Conservation (phyloP, 2,113 vertebrate species). For the Mastomys natalensis region DNA sequence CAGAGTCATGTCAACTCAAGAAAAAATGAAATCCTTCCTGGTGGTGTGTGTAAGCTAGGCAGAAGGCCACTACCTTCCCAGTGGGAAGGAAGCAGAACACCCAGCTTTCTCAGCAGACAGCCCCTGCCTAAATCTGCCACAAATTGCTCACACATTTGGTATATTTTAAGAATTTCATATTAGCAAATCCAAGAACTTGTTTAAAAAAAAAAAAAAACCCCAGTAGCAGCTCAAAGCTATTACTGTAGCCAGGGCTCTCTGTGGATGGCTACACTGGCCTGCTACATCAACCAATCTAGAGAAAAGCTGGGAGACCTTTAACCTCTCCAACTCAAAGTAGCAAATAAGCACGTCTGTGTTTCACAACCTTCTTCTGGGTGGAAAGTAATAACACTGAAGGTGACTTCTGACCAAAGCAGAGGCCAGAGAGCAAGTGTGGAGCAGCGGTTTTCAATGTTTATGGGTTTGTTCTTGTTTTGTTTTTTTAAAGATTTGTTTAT, state of each 20-base stretch:
- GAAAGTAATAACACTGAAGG: neutral
- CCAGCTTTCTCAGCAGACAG: neutral
- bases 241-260: neutral
- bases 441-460: neutral
- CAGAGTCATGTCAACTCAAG: neutral
- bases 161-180: constrained; percentile 39
- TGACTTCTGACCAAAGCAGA: neutral
- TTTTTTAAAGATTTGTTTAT: no score
- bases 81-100: neutral
- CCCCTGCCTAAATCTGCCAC: constrained; percentile 14
- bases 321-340: neutral
- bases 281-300: accelerated
- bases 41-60: neutral
- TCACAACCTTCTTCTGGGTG: neutral
- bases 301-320: neutral
- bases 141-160: neutral
- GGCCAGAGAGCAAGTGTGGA: neutral
- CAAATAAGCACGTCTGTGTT: neutral
- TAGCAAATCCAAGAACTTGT: neutral
- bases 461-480: no score
- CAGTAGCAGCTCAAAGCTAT: neutral
- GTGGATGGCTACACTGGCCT: neutral
- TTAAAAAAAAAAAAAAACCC: neutral
- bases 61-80: neutral
- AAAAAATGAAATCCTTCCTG: neutral